Evolutionary conservation across 2,888 invertebrate genomes (phyloP).

Genomic region (Laspeyria flexula): DNA sequence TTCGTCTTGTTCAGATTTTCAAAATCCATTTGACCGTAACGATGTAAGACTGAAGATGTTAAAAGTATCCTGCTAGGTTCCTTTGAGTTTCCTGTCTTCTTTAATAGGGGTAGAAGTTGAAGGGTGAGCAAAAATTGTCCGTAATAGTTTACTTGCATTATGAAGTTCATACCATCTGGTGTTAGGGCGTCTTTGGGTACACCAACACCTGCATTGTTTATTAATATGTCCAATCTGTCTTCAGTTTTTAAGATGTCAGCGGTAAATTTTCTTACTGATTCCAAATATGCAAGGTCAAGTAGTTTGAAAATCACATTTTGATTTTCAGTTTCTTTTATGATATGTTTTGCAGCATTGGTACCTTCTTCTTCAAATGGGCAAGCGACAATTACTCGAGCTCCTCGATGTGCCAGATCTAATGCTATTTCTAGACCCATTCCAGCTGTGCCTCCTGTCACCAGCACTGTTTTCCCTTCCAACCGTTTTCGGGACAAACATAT

Average conservation of each 20-base stretch:
- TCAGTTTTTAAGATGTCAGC: conserved; percentile 89
- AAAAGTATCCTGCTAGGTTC: conserved; percentile 90
- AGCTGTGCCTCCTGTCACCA: conserved; percentile 67
- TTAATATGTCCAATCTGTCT: conserved; percentile 90
- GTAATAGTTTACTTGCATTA: conserved; percentile 96
- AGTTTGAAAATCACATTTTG: conserved; percentile 88
- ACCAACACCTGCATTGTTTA: conserved; percentile 95
- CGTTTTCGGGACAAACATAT: conserved; percentile 39
- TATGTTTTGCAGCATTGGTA: conserved; percentile 77
- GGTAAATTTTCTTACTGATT: conserved; percentile 92
- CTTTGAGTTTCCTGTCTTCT: conserved; percentile 76
- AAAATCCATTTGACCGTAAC: conserved; percentile 87
- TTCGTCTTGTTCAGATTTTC: conserved; percentile 87
- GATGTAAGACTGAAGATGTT: conserved; percentile 90
- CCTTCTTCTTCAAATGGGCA: conserved; percentile 68
- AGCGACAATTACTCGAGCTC: conserved; percentile 66
- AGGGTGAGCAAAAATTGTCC: conserved; percentile 96
- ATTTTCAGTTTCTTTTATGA: conserved; percentile 87
- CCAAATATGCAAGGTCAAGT: conserved; percentile 89
- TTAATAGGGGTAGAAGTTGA: conserved; percentile 91
- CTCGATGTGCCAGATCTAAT: conserved; percentile 61
- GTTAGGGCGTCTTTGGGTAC: conserved; percentile 73
- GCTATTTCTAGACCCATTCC: conserved; percentile 69
- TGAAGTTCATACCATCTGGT: conserved; percentile 92
- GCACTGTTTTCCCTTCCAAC: conserved; percentile 40